phyloP scores from a whole-genome alignment of 2,797 vertebrate species.

The Hemitrygon akajei region DNA sequence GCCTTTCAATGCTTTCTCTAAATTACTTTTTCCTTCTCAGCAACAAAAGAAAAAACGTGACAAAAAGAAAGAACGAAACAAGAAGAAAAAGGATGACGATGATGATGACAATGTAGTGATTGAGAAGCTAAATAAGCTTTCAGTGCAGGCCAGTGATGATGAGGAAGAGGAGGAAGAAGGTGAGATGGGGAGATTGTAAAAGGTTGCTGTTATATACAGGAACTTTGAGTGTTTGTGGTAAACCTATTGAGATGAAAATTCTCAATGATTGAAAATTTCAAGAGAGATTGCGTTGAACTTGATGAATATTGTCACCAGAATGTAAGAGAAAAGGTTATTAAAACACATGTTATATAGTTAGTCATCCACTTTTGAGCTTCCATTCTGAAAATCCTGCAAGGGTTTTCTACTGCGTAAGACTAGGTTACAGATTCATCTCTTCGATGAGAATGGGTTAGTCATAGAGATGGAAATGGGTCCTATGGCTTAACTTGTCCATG shows the following conservation, averaged over 20 bases:
- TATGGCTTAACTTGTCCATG: no score
- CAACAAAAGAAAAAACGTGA: slow-evolving; percentile 76
- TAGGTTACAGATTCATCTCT: background rate
- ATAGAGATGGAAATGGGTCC: no score
- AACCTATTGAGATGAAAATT: background rate
- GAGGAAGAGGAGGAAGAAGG: slow-evolving; percentile 49
- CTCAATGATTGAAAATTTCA: background rate
- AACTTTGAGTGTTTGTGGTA: background rate
- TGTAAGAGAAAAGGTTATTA: background rate
- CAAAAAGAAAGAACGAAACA: slow-evolving; percentile 60
- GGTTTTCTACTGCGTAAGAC: background rate
- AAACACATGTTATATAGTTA: background rate
- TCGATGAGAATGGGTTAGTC: background rate
- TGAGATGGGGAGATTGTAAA: background rate
- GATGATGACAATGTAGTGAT: slow-evolving; percentile 63
- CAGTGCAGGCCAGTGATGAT: slow-evolving; percentile 70
- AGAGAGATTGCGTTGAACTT: background rate
- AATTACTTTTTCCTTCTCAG: slow-evolving; percentile 39
- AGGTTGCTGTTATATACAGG: background rate
- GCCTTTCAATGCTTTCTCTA: background rate
- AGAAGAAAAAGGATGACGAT: slow-evolving; percentile 54
- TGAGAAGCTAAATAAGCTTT: slow-evolving; percentile 72
- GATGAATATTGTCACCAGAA: background rate
- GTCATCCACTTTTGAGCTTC: background rate
- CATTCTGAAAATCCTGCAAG: background rate